Evolutionary conservation across 2,888 invertebrate genomes (phyloP).

Genomic region (Anoplius nigerrimus): DNA sequence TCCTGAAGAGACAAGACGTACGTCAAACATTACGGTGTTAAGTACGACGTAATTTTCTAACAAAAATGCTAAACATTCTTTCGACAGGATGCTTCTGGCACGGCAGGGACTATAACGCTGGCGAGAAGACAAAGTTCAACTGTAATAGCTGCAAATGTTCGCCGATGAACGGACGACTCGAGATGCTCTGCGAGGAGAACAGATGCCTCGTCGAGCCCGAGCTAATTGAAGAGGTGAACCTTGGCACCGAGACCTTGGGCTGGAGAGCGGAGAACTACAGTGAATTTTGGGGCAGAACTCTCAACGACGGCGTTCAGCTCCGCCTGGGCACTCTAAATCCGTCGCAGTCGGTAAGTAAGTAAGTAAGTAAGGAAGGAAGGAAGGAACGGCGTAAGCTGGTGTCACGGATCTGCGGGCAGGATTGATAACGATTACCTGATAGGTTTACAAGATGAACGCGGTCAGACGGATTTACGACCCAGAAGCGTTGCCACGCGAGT

Average conservation of each 20-base stretch:
- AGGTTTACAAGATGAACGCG: constrained; percentile 77
- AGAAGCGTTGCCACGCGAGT: constrained; percentile 80
- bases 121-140: constrained; percentile 78
- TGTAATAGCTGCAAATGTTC: constrained; percentile 84
- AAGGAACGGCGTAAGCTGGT: too few relatives aligned
- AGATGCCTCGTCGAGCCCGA: constrained; percentile 86
- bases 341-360: constrained; percentile 74
- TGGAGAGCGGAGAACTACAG: constrained; percentile 91
- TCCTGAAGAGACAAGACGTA: constrained; percentile 48
- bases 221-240: constrained; percentile 82
- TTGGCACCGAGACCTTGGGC: constrained; percentile 75
- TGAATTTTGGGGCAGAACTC: constrained; percentile 88
- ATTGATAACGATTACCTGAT: background rate
- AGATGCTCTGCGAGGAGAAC: constrained; percentile 83
- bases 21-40: constrained; percentile 10
- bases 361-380: background rate
- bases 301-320: constrained; percentile 86
- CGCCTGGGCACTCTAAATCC: constrained; percentile 84
- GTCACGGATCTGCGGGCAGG: too few relatives aligned
- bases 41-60: background rate
- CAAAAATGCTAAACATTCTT: background rate
- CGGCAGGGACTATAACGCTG: constrained; percentile 77
- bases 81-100: constrained; percentile 77
- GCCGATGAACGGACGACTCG: constrained; percentile 63
- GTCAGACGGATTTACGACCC: constrained; percentile 79